phyloP scores from a whole-genome alignment of 2,797 vertebrate genomes.

The Diceros bicornis region DNA sequence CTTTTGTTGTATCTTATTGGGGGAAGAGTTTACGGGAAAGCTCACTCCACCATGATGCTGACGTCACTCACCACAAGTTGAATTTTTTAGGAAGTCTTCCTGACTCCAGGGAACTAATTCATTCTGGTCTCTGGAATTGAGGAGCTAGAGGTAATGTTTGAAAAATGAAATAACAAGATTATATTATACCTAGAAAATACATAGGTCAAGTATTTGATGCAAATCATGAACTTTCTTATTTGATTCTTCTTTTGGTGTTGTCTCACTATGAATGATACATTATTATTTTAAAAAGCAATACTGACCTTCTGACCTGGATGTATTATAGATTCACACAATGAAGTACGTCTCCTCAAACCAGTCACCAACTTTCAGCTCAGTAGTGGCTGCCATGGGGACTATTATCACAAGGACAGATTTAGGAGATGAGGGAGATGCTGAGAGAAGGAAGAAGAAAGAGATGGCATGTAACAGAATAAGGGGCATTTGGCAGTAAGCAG shows the following conservation, averaged over 20 bases:
- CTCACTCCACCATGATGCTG: no score
- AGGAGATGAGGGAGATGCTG: neutral
- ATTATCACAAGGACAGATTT: neutral
- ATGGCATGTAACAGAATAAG: neutral
- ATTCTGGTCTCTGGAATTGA: neutral
- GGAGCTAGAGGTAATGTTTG: conserved; percentile 2
- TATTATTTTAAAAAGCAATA: neutral
- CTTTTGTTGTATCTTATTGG: no score
- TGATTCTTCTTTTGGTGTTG: neutral
- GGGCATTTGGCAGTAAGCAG: neutral
- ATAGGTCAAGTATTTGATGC: neutral
- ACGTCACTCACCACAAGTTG: neutral
- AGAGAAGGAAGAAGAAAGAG: neutral
- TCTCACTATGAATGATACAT: neutral
- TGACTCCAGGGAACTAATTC: neutral
- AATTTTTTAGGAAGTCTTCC: conserved; percentile 22
- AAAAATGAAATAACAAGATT: conserved; percentile 13
- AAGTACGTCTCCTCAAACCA: neutral
- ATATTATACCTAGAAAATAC: neutral
- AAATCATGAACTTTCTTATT: conserved; percentile 33
- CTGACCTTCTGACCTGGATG: neutral
- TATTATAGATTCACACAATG: neutral
- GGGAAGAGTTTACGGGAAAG: no score
- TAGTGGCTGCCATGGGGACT: neutral
- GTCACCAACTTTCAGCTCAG: neutral